Conservation (phyloP, 2,888 invertebrate genomes). For the Elmis aenea region DNA sequence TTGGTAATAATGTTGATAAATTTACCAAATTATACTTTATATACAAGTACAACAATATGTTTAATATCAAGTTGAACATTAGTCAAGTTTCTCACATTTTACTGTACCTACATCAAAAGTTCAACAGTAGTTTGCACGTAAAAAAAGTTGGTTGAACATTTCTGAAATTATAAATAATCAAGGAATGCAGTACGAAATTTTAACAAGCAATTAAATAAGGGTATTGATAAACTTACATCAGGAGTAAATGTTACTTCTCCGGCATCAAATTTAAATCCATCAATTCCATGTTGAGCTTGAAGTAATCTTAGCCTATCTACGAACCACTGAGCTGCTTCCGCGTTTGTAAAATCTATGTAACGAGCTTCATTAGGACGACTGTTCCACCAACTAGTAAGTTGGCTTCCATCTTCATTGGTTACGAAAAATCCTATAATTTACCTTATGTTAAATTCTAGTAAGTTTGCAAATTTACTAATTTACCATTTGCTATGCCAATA, state of each 20-base stretch:
- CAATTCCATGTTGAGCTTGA: constrained; percentile 58
- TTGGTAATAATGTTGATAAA: no score
- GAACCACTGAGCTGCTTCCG: constrained; percentile 59
- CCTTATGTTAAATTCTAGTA: neutral
- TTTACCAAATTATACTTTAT: no score
- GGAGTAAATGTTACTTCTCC: constrained; percentile 71
- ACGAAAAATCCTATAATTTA: constrained; percentile 48
- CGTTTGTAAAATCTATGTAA: constrained; percentile 70
- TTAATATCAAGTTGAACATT: no score
- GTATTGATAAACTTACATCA: constrained; percentile 50
- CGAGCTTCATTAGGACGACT: constrained; percentile 53
- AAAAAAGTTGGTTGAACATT: no score
- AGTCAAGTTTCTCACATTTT: no score
- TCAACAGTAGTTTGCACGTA: no score
- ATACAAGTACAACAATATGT: no score
- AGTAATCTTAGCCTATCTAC: constrained; percentile 50
- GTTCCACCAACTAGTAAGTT: constrained; percentile 52
- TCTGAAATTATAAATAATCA: no score
- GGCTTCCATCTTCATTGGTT: constrained; percentile 49
- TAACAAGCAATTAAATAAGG: no score
- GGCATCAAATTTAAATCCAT: constrained; percentile 77
- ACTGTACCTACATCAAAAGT: no score
- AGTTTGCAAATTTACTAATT: constrained; percentile 23
- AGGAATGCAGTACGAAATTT: no score
- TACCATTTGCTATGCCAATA: constrained; percentile 42